Conservation (phyloP, 2,797 vertebrate species). For the Erithacus rubecula region DNA sequence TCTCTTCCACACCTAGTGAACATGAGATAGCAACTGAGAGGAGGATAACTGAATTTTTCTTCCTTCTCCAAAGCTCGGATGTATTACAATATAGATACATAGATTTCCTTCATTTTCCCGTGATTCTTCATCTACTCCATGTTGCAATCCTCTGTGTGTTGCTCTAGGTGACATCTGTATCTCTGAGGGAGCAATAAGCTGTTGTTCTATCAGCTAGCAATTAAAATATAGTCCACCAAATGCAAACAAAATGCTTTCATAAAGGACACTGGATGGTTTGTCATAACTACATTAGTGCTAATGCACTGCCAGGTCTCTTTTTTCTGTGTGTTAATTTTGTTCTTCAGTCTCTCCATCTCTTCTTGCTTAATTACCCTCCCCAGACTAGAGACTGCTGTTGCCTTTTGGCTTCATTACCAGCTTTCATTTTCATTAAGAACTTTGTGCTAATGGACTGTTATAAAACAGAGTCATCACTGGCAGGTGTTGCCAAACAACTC, state of each 20-base stretch:
- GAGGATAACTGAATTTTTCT: not conserved
- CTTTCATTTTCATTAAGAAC: slow-evolving; percentile 82
- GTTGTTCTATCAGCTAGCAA: slow-evolving; percentile 23
- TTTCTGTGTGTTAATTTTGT: slow-evolving; percentile 70
- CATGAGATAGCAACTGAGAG: not conserved
- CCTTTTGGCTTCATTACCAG: slow-evolving; percentile 77
- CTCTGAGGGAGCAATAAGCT: slow-evolving; percentile 26
- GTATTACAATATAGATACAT: not conserved
- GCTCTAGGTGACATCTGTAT: slow-evolving; percentile 17
- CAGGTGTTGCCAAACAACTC: slow-evolving; percentile 70
- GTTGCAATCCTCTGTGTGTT: not conserved
- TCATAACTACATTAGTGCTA: slow-evolving; percentile 46
- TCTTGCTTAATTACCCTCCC: slow-evolving; percentile 71
- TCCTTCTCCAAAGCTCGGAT: not conserved
- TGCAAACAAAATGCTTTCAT: slow-evolving; percentile 23
- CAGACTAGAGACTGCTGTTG: slow-evolving; percentile 66
- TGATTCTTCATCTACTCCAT: not conserved
- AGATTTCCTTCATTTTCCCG: not conserved
- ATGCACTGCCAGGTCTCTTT: slow-evolving; percentile 55
- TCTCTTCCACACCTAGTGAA: not conserved
- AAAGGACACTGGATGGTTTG: slow-evolving; percentile 41
- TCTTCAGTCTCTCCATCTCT: slow-evolving; percentile 34
- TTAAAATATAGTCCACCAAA: not conserved
- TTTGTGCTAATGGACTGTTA: slow-evolving; percentile 75
- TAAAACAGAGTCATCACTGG: slow-evolving; percentile 72